Conservation (phyloP, 1,140 invertebrate genomes). For the Lepidostoma basale region DNA sequence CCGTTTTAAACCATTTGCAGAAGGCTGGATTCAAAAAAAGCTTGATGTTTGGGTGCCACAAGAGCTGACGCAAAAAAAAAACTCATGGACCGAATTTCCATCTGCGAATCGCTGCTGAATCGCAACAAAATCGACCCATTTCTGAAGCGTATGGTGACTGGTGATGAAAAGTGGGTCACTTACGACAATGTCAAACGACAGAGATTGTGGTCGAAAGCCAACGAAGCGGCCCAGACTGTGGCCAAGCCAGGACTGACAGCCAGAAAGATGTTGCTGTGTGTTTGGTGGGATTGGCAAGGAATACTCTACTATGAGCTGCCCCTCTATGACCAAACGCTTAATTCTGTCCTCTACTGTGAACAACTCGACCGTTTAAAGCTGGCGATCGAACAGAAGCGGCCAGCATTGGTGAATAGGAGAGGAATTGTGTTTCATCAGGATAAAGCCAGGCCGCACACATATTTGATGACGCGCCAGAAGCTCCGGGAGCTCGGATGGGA, state of each 20-base stretch:
- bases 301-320: no score
- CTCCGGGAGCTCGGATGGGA: constrained; percentile 4
- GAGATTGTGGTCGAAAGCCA: not conserved
- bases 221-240: not conserved
- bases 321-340: no score
- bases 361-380: constrained; percentile 1
- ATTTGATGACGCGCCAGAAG: constrained; percentile 8
- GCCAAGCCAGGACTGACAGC: not conserved
- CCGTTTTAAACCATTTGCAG: no score
- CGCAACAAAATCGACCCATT: constrained; percentile 13
- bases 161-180: constrained; percentile 3
- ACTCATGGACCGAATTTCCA: constrained; percentile 1
- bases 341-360: not conserved
- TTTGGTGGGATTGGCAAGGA: no score
- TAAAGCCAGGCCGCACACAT: not conserved
- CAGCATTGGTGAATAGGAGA: constrained; percentile 13
- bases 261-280: no score
- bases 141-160: constrained; percentile 7
- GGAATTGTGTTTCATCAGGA: constrained; percentile 6
- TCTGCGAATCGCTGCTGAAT: constrained; percentile 2
- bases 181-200: not conserved
- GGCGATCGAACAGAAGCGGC: constrained; percentile 2
- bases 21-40: no score
- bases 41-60: no score
- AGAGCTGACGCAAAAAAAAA: no score